Conservation (phyloP, 1,140 invertebrate species). For the Drosophila cardini region DNA sequence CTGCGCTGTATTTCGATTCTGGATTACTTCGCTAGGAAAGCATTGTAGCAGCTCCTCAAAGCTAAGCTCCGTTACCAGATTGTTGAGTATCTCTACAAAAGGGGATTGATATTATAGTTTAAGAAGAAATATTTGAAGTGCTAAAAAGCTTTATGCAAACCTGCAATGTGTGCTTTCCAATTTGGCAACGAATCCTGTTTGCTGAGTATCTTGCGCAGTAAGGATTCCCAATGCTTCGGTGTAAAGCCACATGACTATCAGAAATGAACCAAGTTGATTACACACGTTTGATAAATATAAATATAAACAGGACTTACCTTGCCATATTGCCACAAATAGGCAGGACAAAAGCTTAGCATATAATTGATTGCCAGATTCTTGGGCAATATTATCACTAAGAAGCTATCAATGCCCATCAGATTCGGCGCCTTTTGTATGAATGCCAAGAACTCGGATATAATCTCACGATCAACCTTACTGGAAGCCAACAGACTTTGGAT, state of each 20-base stretch:
- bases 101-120: not conserved
- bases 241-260: constrained; percentile 77
- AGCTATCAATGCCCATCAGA: constrained; percentile 79
- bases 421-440: constrained; percentile 80
- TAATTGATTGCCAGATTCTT: constrained; percentile 82
- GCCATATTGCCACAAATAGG: constrained; percentile 79
- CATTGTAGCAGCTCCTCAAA: constrained; percentile 82
- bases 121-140: not conserved
- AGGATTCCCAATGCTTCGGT: constrained; percentile 79
- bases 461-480: constrained; percentile 72
- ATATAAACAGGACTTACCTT: constrained; percentile 49
- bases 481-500: constrained; percentile 77
- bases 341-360: constrained; percentile 76
- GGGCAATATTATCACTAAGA: constrained; percentile 77
- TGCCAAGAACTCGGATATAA: constrained; percentile 78
- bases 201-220: constrained; percentile 75
- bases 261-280: not conserved
- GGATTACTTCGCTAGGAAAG: constrained; percentile 78
- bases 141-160: constrained; percentile 33
- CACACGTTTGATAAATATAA: not conserved
- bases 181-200: constrained; percentile 75
- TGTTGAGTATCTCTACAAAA: constrained; percentile 74
- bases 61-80: constrained; percentile 72
- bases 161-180: constrained; percentile 76
- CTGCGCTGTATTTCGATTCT: constrained; percentile 71